These are phyloP conservation scores for Hippocampus guttulatus DNA, from an alignment of 2,113 vertebrate species.

Conservation along the genomic window DNA sequence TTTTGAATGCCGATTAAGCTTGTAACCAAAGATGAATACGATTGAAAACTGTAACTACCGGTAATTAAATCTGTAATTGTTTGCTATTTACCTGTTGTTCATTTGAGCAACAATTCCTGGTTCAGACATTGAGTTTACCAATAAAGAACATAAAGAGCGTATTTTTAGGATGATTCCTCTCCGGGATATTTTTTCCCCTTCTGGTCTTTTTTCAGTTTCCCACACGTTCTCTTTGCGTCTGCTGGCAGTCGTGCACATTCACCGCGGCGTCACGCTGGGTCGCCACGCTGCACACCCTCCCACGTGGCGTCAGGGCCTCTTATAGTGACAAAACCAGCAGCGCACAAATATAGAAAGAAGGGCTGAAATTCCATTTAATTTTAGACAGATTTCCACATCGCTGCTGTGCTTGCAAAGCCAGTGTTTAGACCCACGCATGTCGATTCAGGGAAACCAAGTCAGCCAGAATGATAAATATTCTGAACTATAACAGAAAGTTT, in stretches of 20 bases:
- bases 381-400: conserved; percentile 65
- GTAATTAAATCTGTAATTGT: not conserved
- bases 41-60: not conserved
- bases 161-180: conserved; percentile 3
- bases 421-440: conserved; percentile 54
- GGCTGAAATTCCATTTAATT: conserved; percentile 62
- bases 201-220: conserved; percentile 37
- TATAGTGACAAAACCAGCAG: conserved; percentile 64
- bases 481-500: conserved; percentile 53
- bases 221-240: conserved; percentile 51
- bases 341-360: conserved; percentile 62
- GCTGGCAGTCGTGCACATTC: conserved; percentile 57
- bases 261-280: conserved; percentile 58
- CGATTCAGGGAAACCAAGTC: conserved; percentile 53
- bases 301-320: conserved; percentile 64
- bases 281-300: conserved; percentile 49
- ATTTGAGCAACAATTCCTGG: not conserved
- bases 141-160: not conserved
- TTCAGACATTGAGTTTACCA: not conserved
- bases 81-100: not conserved
- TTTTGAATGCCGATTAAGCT: no score
- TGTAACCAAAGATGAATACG: no score
- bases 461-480: conserved; percentile 63
- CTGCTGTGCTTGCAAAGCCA: conserved; percentile 37
- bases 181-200: conserved; percentile 1